These are phyloP conservation scores for Rhinolophus sinicus DNA, from an alignment of 2,113 vertebrate genomes.

Conservation along the genomic window DNA sequence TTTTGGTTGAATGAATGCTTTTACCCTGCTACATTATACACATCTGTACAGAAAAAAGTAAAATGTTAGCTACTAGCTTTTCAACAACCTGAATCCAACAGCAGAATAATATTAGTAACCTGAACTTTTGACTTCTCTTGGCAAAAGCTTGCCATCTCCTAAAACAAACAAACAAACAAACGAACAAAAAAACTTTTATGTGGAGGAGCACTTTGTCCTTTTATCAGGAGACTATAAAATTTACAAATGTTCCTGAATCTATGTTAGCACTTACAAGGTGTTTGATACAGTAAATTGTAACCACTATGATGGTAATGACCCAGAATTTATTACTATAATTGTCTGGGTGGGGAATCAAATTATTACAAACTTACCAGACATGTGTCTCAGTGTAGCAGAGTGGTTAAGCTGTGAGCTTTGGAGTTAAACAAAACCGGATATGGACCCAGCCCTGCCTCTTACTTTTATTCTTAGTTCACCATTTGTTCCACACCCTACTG, in stretches of 20 bases:
- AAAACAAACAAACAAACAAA: neutral
- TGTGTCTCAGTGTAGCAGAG: neutral
- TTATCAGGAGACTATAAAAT: conserved; percentile 3
- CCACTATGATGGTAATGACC: neutral
- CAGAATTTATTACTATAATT: conserved; percentile 49
- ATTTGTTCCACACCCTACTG: neutral
- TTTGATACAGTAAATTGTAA: neutral
- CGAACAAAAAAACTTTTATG: neutral
- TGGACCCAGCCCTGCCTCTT: neutral
- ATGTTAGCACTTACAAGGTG: neutral
- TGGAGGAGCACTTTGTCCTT: neutral
- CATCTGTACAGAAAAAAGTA: neutral
- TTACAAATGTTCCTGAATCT: neutral
- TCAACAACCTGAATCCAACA: neutral
- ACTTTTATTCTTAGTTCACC: conserved; percentile 16
- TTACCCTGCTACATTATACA: neutral
- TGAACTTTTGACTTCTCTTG: conserved; percentile 7
- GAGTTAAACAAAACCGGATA: neutral
- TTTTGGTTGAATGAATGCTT: neutral
- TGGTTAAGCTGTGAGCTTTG: neutral
- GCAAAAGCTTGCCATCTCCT: neutral
- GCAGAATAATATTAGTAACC: neutral
- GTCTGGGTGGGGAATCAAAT: conserved; percentile 9
- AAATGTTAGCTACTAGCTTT: neutral
- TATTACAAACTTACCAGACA: neutral